Evolutionary conservation across 2,113 vertebrate genomes (phyloP), one percentile per base, ranked within the genome.

Genomic region (Aspidoscelis tigris): DNA sequence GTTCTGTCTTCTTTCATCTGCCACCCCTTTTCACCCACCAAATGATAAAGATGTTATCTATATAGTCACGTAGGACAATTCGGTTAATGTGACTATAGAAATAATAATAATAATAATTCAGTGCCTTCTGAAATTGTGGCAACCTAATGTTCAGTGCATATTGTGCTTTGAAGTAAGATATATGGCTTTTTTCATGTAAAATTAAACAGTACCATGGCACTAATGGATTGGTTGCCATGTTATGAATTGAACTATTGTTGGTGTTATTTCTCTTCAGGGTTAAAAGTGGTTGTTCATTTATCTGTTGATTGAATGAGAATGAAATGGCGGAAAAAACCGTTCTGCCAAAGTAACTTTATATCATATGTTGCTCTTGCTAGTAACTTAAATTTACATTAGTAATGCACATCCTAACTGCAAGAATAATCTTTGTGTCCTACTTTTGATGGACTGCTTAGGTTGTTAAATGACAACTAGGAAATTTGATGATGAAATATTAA

Each of bases 401-500:
- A 81, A 80, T 39, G 53, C 2, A 73, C 85, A 21, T 24, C 73
- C 41, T n/a, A 55, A 41, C 76, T 81, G 77, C 80, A 89, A 77
- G 22, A 65, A 76, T 64, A 4, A 81, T 78, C 85, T 0, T 4
- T 6, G 68, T 6, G 0, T 41, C 76, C 83, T 91, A 58, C 55
- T 58, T 88, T 80, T 88, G 79, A 77, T 26, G 66, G 44, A 55
- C 22, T 81, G 43, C 66, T 22, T 65, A 41, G 53, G 77, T 76
- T 80, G 53, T 65, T 16, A 7, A 79, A 69, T 72, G 91, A 87
- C 84, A 82, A 66, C 70, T 85, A 85, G 71, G 89, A 86, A 91
- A 92, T 92, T 89, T 90, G 86, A 90, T 92, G 92, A 87, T 88
- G 87, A 93, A 92, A 92, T 90, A 92, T 92, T 91, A 65, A 90